Conservation (phyloP, 1,140 invertebrate species). For the Prorops nasuta region DNA sequence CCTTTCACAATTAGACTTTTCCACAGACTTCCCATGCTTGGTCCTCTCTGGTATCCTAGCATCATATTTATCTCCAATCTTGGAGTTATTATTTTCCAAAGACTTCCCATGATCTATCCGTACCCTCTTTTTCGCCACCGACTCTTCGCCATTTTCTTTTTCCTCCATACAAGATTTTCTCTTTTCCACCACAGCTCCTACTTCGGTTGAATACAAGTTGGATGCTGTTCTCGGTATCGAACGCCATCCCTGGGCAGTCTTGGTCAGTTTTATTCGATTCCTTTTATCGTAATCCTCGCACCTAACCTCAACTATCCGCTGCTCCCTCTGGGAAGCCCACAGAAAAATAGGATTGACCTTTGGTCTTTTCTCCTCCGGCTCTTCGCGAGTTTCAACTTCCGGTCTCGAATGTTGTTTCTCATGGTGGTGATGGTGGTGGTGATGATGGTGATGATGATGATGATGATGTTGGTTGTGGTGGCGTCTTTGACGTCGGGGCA, state of each 20-base stretch:
- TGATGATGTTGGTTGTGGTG: conserved; percentile 40
- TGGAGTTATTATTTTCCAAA: conserved; percentile 10
- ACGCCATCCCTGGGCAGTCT: conserved; percentile 76
- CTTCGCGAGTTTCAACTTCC: conserved; percentile 5
- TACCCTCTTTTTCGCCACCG: background rate
- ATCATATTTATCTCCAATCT: conserved; percentile 18
- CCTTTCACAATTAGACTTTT: conserved; percentile 22
- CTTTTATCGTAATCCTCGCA: conserved; percentile 83
- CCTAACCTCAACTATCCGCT: conserved; percentile 75
- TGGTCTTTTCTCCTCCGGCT: conserved; percentile 50
- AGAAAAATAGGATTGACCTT: conserved; percentile 78
- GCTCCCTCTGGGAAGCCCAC: conserved; percentile 76
- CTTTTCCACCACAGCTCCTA: conserved; percentile 26
- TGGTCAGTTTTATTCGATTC: conserved; percentile 76
- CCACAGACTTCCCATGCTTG: conserved; percentile 6
- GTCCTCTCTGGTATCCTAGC: conserved; percentile 16
- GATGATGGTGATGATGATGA: conserved; percentile 32
- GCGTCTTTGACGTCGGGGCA: conserved; percentile 53
- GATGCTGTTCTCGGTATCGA: conserved; percentile 74
- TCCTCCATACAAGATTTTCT: conserved; percentile 22
- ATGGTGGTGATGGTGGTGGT: conserved; percentile 23
- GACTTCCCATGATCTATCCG: too few species aligned
- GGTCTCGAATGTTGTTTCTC: conserved; percentile 22
- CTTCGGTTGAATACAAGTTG: conserved; percentile 55
- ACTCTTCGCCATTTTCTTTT: conserved; percentile 31